Percentiles rank a stretch among this genome's conserved stretches.
Conservation (phyloP, 64 coral and sea anemone genomes). For the Stichodactyla helianthus region DNA sequence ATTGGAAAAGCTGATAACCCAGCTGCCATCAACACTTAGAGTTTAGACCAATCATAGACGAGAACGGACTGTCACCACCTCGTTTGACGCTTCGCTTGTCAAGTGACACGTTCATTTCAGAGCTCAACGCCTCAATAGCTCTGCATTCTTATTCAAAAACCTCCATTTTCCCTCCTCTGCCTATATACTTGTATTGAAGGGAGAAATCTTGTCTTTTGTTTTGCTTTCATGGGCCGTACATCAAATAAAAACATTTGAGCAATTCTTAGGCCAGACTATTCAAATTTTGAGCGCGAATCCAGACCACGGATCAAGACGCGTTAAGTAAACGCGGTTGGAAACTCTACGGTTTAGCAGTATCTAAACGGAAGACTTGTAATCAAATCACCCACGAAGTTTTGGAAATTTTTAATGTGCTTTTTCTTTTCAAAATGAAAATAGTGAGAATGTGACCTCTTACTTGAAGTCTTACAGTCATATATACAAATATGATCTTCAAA, state of each 20-base stretch:
- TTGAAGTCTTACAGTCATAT: constrained; percentile 54
- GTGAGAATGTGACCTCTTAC: constrained; percentile 49
- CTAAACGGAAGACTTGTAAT: constrained; percentile 4
- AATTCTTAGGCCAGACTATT: constrained; percentile 65
- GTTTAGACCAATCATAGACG: constrained; percentile 54
- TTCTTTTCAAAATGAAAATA: constrained; percentile 97
- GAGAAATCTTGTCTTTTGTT: constrained; percentile 89
- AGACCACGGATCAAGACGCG: constrained; percentile 4
- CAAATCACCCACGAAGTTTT: constrained; percentile 57
- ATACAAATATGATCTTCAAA: constrained; percentile 14
- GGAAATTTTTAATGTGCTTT: constrained; percentile 92
- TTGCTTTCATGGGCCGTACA: constrained; percentile 77
- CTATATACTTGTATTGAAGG: constrained; percentile 94
- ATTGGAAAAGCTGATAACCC: constrained; percentile 83
- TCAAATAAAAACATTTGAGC: constrained; percentile 98
- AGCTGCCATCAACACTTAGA: constrained; percentile 78
- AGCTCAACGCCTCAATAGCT: constrained; percentile 90
- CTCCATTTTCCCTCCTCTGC: constrained; percentile 74
- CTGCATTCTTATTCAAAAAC: constrained; percentile 85
- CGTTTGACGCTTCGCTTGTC: constrained; percentile 87
- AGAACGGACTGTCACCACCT: constrained; percentile 85
- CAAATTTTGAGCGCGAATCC: constrained; percentile 68
- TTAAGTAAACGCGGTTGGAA: constrained; percentile 21
- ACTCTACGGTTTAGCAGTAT: constrained; percentile 3
- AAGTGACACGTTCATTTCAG: constrained; percentile 71